phyloP scores from a whole-genome alignment of 1,140 invertebrate species.

The Brachystomella parvula region DNA sequence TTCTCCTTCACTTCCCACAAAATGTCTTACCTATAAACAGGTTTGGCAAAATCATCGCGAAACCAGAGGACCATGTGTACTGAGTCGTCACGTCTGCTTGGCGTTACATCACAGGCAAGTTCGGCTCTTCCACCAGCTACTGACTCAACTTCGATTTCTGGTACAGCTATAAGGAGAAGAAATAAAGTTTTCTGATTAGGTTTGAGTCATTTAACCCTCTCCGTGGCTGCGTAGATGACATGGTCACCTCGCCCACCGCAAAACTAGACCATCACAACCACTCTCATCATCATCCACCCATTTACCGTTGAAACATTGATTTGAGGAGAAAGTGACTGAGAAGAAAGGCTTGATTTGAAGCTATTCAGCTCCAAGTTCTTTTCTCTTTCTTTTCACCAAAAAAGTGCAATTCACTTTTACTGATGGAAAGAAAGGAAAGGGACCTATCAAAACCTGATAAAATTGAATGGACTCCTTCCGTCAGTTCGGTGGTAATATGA shows the following conservation, averaged over 20 bases:
- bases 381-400: not conserved
- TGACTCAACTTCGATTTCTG: conserved; percentile 61
- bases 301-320: not conserved
- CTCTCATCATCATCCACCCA: not conserved
- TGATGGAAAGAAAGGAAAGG: not conserved
- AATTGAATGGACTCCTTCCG: not conserved
- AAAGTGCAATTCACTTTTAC: not conserved
- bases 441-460: not conserved
- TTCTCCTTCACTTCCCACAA: too few relatives aligned
- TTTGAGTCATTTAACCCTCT: not conserved
- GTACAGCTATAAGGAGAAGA: conserved; percentile 48
- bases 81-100: conserved; percentile 63
- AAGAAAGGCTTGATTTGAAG: not conserved
- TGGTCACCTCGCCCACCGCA: not conserved
- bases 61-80: conserved; percentile 87
- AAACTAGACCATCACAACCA: not conserved
- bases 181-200: conserved; percentile 19
- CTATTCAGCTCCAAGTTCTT: not conserved
- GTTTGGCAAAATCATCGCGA: conserved; percentile 71
- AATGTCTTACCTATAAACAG: conserved; percentile 68
- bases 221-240: not conserved
- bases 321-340: not conserved
- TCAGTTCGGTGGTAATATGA: too few relatives aligned
- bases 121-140: conserved; percentile 73
- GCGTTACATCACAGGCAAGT: conserved; percentile 71